Evolutionary conservation across 2,888 invertebrate genomes (phyloP), one percentile per base, ranked within the genome.

Genomic region (Temnothorax rugatulus): DNA sequence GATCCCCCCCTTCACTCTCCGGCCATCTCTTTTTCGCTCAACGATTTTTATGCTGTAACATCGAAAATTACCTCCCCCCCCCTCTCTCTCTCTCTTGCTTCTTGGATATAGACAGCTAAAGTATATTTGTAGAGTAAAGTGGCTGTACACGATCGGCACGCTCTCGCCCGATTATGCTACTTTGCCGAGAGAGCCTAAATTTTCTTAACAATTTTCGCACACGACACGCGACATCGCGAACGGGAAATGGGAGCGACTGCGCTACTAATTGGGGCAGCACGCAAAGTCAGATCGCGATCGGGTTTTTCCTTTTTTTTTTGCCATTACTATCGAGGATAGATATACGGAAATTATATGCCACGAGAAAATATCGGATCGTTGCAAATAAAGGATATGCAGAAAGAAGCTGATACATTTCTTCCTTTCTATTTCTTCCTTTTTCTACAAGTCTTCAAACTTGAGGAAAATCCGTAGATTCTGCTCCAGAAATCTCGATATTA

Each of bases 101-200:
- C n/a, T 50, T 50, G 44, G 29, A 59, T 75, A 52, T 81, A 50
- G 73, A 75, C 61, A 83, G 64, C 13, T 21, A 25, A 73, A 79
- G 57, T 66, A 57, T 75, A 82, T 64, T 77, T 73, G 79, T 82
- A 63, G 73, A 84, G 50, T 50, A 81, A 86, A 84, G 61, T 75
- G 57, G 76, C 68, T 18, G 69, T 63, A 71, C 75, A 83, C 63
- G 82, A 85, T 85, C 77, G 69, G 77, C 75, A 64, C 41, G 44
- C 66, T 75, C 66, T 76, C 57, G 75, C 74, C 38, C 38, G 68
- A 86, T 87, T 87, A 84, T 44, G 57, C 64, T 81, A 83, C 64
- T 73, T 64, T 44, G 71, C 47, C 15, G 61, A 25, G 54, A 44
- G 41, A 47, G 82, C 64, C 54, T 57, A 86, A 86, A 77, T 84